Base-by-base conservation (phyloP, 2,113 vertebrate genomes). In the Oncorhynchus masou region DNA sequence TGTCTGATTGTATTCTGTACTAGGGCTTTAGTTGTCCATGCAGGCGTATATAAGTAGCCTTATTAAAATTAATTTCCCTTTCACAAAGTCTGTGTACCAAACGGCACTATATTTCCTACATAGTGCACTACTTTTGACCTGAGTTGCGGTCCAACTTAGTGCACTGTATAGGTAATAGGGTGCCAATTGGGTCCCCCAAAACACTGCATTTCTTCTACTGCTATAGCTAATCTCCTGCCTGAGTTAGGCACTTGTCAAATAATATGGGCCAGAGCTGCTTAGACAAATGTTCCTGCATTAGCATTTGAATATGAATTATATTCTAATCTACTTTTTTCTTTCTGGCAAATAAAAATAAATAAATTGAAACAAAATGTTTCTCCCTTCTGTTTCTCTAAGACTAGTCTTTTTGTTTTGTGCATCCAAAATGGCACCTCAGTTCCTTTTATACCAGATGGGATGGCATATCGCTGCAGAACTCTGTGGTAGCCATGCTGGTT, bases 241-340 rank as follows among this genome's bases (percentile, higher is more conserved):
- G 83, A 84, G 78, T 86, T 86, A 83, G 81, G 13, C 81, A 76
- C 74, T 88, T 81, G 80, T 79, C 74, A 85, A 51, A 86, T 81
- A 84, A 82, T 83, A 87, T 76, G 81, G 79, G 76, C 79, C 80
- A 81, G 70, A 83, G 69, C 74, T 84, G 73, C 77, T 51, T 73
- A 80, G 81, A 83, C 83, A 90, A 88, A 90, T 86, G 86, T 79
- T 77, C 75, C 24, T 29, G 1, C 82, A 87, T 88, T 87, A 87
- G 81, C 84, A 90, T 88, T 69, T 87, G 85, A 88, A 87, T 86
- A 85, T 82, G 84, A 78, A 87, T 88, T 90, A 86, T 88, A 75
- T 84, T 84, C 82, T 81, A 83, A 87, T 84, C 78, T 86, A 74
- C 68, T 83, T 85, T 76, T 76, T 59, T 60, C 8, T 79, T 81